Evolutionary conservation across 2,888 invertebrate genomes (phyloP).

Genomic region (Drosophila atripex): DNA sequence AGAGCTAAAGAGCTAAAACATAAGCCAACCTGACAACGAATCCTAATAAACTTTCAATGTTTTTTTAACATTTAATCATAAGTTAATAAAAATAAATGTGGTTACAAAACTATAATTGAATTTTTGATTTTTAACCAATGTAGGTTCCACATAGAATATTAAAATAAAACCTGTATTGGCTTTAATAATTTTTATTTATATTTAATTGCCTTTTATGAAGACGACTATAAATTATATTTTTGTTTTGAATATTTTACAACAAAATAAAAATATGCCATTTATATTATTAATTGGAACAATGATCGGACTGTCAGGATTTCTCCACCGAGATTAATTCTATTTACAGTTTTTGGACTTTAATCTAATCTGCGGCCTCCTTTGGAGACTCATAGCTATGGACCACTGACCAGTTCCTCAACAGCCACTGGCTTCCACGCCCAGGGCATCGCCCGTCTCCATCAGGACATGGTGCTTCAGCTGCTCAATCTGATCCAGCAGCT

Average conservation of each 20-base stretch:
- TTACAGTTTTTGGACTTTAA: slow-evolving; percentile 32
- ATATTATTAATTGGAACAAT: background rate
- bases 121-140: too few relatives aligned
- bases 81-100: slow-evolving; percentile 1
- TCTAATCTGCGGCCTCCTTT: too few relatives aligned
- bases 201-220: background rate
- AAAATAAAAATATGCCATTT: background rate
- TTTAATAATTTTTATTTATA: background rate
- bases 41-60: background rate
- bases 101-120: background rate
- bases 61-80: background rate
- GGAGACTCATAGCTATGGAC: slow-evolving; percentile 13
- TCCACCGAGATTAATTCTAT: slow-evolving; percentile 8
- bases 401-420: slow-evolving; percentile 58
- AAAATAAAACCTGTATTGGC: too few relatives aligned
- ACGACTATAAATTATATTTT: background rate
- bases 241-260: background rate
- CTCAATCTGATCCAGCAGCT: slow-evolving; percentile 88
- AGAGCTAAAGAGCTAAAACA: background rate
- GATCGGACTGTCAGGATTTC: background rate
- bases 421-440: slow-evolving; percentile 57
- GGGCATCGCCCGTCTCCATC: slow-evolving; percentile 86
- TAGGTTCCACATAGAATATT: too few relatives aligned
- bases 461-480: slow-evolving; percentile 87
- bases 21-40: background rate